A percentile compares a stretch with the other conserved stretches of the same genome.
Conservation (phyloP, 2,888 invertebrate genomes). For the Clepsis dumicolana region DNA sequence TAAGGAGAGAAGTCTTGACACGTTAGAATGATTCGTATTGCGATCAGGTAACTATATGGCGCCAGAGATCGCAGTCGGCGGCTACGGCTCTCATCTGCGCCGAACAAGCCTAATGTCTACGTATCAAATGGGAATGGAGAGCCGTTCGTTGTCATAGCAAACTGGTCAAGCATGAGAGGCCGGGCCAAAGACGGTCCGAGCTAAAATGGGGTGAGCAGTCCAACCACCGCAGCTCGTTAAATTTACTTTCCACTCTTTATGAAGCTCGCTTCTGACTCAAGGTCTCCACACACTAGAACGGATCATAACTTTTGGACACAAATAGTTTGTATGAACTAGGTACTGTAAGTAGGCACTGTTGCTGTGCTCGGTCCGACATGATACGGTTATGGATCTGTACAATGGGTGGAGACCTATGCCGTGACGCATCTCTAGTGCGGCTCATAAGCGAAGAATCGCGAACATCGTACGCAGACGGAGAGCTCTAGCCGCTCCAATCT, state of each 20-base stretch:
- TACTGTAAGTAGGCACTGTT: not conserved
- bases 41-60: constrained; percentile 73
- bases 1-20: constrained; percentile 58
- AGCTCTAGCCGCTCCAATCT: constrained; percentile 77
- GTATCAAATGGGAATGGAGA: constrained; percentile 24
- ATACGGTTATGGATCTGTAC: not conserved
- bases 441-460: constrained; percentile 29
- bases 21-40: constrained; percentile 63
- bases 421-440: constrained; percentile 11
- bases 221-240: not conserved
- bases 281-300: not conserved
- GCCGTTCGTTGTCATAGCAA: constrained; percentile 65
- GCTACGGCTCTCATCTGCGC: constrained; percentile 73
- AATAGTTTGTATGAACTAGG: not conserved
- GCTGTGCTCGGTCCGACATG: not conserved
- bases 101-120: constrained; percentile 53
- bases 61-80: constrained; percentile 69
- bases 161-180: constrained; percentile 57
- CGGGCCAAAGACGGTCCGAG: constrained; percentile 44
- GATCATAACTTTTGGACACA: not conserved
- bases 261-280: constrained; percentile 16
- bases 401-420: not conserved
- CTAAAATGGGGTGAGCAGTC: not conserved
- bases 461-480: constrained; percentile 62
- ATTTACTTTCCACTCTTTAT: constrained; percentile 16